Evolutionary conservation across 1,140 invertebrate genomes (phyloP), one percentile per base, ranked within the genome.

Genomic region (Caenorhabditis latens): DNA sequence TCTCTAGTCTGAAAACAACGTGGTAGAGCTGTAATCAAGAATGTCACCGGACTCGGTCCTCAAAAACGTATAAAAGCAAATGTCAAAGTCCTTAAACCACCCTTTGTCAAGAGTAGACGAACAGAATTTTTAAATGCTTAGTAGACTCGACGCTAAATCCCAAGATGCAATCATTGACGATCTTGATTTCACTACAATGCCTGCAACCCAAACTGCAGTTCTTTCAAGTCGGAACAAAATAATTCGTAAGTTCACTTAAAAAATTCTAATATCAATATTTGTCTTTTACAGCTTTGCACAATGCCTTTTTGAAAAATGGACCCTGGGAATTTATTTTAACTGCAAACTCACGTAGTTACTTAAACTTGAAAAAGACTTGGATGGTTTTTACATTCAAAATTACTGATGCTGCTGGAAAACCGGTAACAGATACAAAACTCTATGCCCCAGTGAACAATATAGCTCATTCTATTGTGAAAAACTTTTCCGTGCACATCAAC

Each of bases 311-410:
- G 55, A 58, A 58, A n/a, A 58, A 58, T 58, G 55, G 55, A 19
- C 55, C 55, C 6, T 58, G 55, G 55, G 55, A 58, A 58, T 58
- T 58, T n/a, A 58, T 58, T n/a, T 19, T 58, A 11, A 58, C 55
- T 58, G 55, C 4, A 58, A 58, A 58, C n/a, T 58, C 55, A 5
- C 55, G 55, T 19, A 58, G 19, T n/a, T 58, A 58, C 9, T 19
- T 58, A 58, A 58, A 58, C n/a, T 9, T 58, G 55, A 58, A 58
- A 58, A 58, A 58, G 32, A 58, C 55, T 58, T 58, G 55, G 55
- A 58, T 58, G 55, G 19, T 58, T 19, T 58, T 58, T n/a, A 58
- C 55, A 5, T 58, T 58, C 19, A 58, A 58, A 58, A 58, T 58
- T 7, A 58, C 55, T 58, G 55, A n/a, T 58, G 55, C 13, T 16